Evolutionary conservation across 2,888 invertebrate genomes (phyloP).

Genomic region (Cephus runcator): DNA sequence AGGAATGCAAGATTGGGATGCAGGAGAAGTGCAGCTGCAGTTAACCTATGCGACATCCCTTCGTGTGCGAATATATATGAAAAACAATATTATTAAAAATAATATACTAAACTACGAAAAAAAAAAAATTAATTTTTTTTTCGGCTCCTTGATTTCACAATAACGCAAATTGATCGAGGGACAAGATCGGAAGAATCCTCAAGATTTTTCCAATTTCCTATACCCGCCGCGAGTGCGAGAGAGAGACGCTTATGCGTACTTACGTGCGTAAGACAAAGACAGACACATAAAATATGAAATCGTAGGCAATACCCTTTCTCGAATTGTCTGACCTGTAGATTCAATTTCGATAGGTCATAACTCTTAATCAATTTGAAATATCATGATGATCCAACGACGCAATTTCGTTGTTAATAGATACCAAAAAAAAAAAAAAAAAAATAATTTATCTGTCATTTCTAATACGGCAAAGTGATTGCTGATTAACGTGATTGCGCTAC

Average conservation of each 20-base stretch:
- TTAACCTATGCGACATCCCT: background rate
- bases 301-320: background rate
- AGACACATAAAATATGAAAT: background rate
- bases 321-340: background rate
- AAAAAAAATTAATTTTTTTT: too few species aligned
- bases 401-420: background rate
- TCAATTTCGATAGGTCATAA: background rate
- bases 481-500: background rate
- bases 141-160: background rate
- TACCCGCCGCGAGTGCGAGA: background rate
- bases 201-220: background rate
- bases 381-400: background rate
- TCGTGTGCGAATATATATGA: too few species aligned
- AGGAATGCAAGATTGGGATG: background rate
- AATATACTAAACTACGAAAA: too few species aligned
- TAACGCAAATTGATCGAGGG: background rate
- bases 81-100: too few species aligned
- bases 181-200: background rate
- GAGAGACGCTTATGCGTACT: background rate
- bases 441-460: background rate
- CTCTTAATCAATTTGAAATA: background rate
- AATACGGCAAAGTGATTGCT: background rate
- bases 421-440: too few species aligned
- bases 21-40: background rate
- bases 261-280: background rate